Base-by-base conservation (phyloP, 1,140 invertebrate species). In the Bombus confusus region DNA sequence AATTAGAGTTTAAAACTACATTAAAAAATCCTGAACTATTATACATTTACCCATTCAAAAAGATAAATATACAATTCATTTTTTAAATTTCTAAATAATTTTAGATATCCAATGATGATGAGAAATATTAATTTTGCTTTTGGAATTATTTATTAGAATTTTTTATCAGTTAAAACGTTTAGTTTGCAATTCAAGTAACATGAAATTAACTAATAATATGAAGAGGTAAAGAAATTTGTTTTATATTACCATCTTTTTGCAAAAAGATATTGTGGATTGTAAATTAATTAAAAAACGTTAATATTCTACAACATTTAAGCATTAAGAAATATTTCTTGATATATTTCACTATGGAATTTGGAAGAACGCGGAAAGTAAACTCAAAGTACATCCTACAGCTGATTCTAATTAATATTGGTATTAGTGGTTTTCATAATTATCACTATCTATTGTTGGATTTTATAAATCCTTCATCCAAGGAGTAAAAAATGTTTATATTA, bases 371-470 rank as follows among this genome's bases (percentile, higher is more conserved):
- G 68, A 73, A 77, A 89, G 37, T 79, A 76, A 80, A 85, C 78
- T 64, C 66, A 76, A 78, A 74, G 41, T 83, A 86, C 75, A 87
- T 77, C 83, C 66, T 91, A 85, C 76, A 88, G 71, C 47, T 86
- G 66, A 79, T 90, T 62, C 66, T 41, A 83, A 91, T 86, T 83
- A 85, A 66, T 81, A 87, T 87, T 86, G 86, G 83, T 72, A 87
- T 83, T 75, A 82, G 68, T 88, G 73, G 81, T 92, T 92, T 76
- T 88, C 91, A 89, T 85, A 79, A 92, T 89, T 88, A 90, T 90
- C 86, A 90, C 84, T 81, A 86, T 78, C 83, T 88, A 89, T 92
- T 92, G 87, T 92, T 93, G 88, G 86, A 93, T 90, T 92, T 93
- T 91, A 91, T 91, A 91, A 91, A 91, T 92, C 92, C 87, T 91